Base-by-base conservation (phyloP, 2,888 invertebrate species). In the Volucella zonaria region DNA sequence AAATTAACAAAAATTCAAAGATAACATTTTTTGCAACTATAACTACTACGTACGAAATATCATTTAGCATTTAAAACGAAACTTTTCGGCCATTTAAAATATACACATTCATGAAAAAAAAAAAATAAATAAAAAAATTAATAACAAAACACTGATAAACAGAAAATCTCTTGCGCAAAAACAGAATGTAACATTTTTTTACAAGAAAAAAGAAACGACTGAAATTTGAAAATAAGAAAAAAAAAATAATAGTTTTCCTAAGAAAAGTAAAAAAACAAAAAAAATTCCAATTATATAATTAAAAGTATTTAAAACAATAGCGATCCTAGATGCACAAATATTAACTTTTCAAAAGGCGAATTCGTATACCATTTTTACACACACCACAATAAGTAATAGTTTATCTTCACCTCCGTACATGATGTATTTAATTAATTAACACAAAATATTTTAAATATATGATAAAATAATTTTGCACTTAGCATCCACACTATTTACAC, bases 251-350 rank as follows among this genome's bases (percentile, higher is more conserved):
- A 52, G 62, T 78, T 79, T 74, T 71, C 81, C 67, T 51, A 62
- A 67, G 56, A 73, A 54, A 73, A 59, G 23, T 64, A 80, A 6
- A 31, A 31, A 4, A 31, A 31, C 3, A 31, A 6, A 6, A 31
- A 31, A 6, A 31, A 31, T 59, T 73, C 61, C 66, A 64, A 47
- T 58, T 62, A 77, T 73, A 80, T 58, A 59, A 40, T 18, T 14
- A 49, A 31, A 70, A 75, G 47, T 67, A 76, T 62, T 71, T 68
- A 74, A 75, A 85, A 81, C 81, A 81, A 81, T 81, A 85, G 76
- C 81, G 77, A 85, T 76, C 80, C 71, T 75, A 83, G 71, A 81
- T 85, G 85, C 85, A 85, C 85, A 85, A 85, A 81, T 85, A 76
- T 73, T 64, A 82, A 78, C 58, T 78, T 82, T 78, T 75, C 61